phyloP scores from a whole-genome alignment of 30 jellyfish, hydroid and myxozoan genomes.

The Chrysaora quinquecirrha region DNA sequence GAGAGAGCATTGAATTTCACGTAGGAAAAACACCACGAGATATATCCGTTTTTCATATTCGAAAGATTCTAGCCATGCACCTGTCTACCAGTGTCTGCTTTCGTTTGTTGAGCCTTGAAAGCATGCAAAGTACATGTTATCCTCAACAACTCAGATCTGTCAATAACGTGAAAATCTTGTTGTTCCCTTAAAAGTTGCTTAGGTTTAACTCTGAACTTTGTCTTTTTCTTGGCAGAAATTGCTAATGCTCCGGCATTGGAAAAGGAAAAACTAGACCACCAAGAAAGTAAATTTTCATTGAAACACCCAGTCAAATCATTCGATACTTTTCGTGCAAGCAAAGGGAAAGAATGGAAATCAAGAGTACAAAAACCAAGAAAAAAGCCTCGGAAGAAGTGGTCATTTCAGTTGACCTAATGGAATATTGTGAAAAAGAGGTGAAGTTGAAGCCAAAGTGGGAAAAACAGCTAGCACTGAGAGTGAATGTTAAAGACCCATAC shows the following conservation, averaged over 20 bases:
- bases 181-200: too few species aligned
- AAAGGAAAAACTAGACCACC: too few species aligned
- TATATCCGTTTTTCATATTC: not conserved
- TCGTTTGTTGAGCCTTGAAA: too few species aligned
- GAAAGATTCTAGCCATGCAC: conserved; percentile 2
- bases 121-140: too few species aligned
- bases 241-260: not conserved
- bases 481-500: not conserved
- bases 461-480: not conserved
- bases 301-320: not conserved
- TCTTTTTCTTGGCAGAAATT: not conserved
- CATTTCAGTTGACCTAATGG: not conserved
- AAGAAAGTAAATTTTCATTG: not conserved
- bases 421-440: not conserved
- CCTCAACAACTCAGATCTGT: too few species aligned
- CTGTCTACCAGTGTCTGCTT: not conserved
- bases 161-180: too few species aligned
- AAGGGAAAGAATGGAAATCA: not conserved
- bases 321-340: not conserved
- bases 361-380: not conserved
- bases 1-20: not conserved
- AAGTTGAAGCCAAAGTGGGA: not conserved
- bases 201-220: too few species aligned
- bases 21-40: not conserved
- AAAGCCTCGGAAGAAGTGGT: not conserved